Evolutionary conservation across 2,888 invertebrate genomes (phyloP).

Genomic region (Mellilla xanthometata): DNA sequence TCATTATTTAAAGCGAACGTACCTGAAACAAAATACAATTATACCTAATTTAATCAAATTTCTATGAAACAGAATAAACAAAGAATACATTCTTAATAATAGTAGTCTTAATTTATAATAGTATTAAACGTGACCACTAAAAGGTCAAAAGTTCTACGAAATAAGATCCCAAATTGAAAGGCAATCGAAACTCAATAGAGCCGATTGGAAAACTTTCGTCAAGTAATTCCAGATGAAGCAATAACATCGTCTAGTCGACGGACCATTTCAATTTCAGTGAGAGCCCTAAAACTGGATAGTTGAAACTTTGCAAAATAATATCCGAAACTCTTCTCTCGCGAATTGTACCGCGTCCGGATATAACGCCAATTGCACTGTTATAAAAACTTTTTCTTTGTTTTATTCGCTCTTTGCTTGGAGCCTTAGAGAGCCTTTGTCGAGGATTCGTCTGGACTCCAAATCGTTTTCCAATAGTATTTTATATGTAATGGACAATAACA

Average conservation of each 20-base stretch:
- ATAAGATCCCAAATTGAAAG: not conserved
- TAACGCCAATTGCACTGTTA: constrained; percentile 56
- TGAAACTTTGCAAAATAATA: constrained; percentile 26
- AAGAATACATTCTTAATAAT: too few relatives aligned
- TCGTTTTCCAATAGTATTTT: constrained; percentile 76
- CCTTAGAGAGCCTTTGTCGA: constrained; percentile 39
- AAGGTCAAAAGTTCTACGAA: too few relatives aligned
- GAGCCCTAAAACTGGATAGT: constrained; percentile 19
- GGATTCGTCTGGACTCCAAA: constrained; percentile 60
- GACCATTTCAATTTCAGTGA: constrained; percentile 10
- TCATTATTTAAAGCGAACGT: too few relatives aligned
- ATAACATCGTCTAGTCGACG: constrained; percentile 7
- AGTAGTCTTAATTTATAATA: too few relatives aligned
- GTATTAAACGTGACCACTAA: too few relatives aligned
- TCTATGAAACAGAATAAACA: too few relatives aligned
- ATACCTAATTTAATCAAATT: too few relatives aligned
- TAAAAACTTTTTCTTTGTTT: constrained; percentile 74
- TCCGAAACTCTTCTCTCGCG: constrained; percentile 30
- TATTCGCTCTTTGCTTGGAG: constrained; percentile 43
- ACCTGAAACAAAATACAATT: too few relatives aligned
- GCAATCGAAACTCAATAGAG: not conserved
- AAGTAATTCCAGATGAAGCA: not conserved
- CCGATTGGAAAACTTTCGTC: not conserved
- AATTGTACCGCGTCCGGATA: constrained; percentile 42
- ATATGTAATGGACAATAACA: constrained; percentile 72